These are phyloP conservation scores for Mustela lutreola DNA, from an alignment of 2,113 vertebrate genomes.

Conservation along the genomic window DNA sequence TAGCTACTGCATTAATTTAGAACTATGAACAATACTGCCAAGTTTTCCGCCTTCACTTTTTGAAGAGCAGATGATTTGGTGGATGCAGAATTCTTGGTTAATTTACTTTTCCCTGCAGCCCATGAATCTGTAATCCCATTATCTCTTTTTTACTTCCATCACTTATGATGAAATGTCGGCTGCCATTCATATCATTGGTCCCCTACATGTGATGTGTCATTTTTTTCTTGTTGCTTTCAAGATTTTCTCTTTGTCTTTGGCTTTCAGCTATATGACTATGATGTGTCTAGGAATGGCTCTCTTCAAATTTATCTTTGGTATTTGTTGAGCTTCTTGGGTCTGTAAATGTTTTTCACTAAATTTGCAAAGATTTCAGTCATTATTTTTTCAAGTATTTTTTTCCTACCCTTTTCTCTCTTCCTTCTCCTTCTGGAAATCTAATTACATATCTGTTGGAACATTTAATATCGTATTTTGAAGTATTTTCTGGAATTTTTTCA, in stretches of 20 bases:
- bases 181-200: neutral
- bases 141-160: neutral
- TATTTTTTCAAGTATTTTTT: neutral
- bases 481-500: neutral
- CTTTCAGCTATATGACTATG: neutral
- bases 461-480: neutral
- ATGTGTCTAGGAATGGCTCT: neutral
- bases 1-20: neutral
- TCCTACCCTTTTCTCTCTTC: neutral
- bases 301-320: neutral
- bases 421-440: neutral
- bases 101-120: neutral
- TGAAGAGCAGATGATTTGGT: neutral
- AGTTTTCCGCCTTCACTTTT: neutral
- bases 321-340: neutral
- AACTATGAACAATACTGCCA: neutral
- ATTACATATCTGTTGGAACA: neutral
- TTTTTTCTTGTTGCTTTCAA: constrained; percentile 46
- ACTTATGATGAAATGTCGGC: neutral
- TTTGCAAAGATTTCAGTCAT: neutral
- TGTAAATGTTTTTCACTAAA: constrained; percentile 9
- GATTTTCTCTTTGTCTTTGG: constrained; percentile 39
- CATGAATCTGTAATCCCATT: neutral
- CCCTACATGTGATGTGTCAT: neutral
- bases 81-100: neutral